phyloP scores from a whole-genome alignment of 2,113 vertebrate species.

The Osmerus mordax region DNA sequence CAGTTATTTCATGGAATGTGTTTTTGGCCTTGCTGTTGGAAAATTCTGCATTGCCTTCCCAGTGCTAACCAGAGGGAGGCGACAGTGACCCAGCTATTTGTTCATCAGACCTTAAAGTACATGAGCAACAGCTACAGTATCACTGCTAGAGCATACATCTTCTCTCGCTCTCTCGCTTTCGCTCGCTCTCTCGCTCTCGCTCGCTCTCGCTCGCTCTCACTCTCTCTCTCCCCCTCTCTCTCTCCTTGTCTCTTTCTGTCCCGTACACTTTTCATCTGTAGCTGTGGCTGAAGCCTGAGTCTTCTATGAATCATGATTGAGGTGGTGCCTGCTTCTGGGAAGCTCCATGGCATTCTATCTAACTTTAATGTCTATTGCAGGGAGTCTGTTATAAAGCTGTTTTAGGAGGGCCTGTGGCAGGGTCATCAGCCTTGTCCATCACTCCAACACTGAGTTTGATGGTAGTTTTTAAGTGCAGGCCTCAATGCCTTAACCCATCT shows the following conservation, averaged over 20 bases:
- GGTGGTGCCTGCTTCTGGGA: background rate
- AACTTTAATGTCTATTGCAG: background rate
- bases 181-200: background rate
- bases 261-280: background rate
- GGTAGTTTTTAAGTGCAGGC: background rate
- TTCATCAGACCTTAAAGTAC: conserved; percentile 13
- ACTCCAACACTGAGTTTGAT: conserved; percentile 5
- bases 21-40: background rate
- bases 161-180: conserved; percentile 5
- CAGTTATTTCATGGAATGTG: background rate
- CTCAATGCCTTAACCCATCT: background rate
- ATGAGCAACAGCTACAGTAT: background rate
- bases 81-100: conserved; percentile 40
- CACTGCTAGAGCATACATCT: conserved; percentile 10
- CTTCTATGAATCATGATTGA: background rate
- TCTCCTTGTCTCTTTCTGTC: background rate
- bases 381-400: background rate
- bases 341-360: background rate
- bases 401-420: background rate
- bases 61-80: conserved; percentile 40
- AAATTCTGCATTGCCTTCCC: background rate
- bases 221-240: background rate
- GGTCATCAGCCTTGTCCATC: conserved; percentile 8
- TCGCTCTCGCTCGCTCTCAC: background rate
- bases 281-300: too few relatives aligned